Base-by-base conservation (phyloP, 2,888 invertebrate species). In the Habroteleia sp. region DNA sequence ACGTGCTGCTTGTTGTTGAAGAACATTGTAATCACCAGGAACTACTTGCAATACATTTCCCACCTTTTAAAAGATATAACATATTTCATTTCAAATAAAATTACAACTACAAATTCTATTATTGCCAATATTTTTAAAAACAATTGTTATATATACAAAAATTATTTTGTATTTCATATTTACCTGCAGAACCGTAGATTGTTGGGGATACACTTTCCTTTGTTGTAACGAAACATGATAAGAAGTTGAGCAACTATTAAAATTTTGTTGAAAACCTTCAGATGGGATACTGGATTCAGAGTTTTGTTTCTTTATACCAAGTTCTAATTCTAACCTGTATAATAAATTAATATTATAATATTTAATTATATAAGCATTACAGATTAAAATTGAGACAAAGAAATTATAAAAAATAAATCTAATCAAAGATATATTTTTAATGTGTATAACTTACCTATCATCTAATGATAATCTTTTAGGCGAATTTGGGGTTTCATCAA, bases 1-100 rank as follows among this genome's bases (percentile, higher is more conserved):
- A 3, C 74, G 77, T 1, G 29, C 17, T 1, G 65, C 10, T 33
- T 65, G 72, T 27, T 65, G 63, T 20, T 72, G 72, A 1, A 65
- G 29, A 54, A 77, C 81, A 39, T 81, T 84, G 31, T 83, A 85
- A 50, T 91, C 91, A 13, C 89, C 89, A 1, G 92, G 92, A 2
- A 92, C 90, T 3, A 92, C 91, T 86, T 92, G 91, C 25, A 92
- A 84, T 75, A 91, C 90, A 78, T 92, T 92, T 10, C 92, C 92
- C 27, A 92, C 90, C 89, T 92, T n/a, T n/a, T n/a, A n/a, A n/a
- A n/a, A n/a, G n/a, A n/a, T n/a, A n/a, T n/a, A n/a, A n/a, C n/a
- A n/a, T n/a, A n/a, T n/a, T n/a, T n/a, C n/a, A n/a, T n/a, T n/a
- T n/a, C n/a, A n/a, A n/a, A n/a, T n/a, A n/a, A n/a, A 88, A 29